A percentile compares a stretch with the other conserved stretches of the same genome.
Conservation (phyloP, 2,888 invertebrate genomes). For the Elegia similella region DNA sequence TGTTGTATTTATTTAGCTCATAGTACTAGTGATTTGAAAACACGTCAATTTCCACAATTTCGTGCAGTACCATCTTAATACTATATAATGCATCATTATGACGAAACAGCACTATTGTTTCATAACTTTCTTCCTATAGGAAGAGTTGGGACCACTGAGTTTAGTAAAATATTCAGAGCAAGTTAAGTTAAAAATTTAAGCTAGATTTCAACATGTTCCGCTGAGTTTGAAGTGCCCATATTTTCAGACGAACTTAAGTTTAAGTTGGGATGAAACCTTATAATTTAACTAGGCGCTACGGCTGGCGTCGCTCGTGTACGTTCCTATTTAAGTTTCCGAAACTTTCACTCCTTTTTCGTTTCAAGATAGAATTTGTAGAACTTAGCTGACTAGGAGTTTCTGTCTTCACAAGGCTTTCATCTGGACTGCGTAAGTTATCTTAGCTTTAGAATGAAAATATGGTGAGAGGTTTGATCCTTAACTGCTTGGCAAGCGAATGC, state of each 20-base stretch:
- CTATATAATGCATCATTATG: too few relatives aligned
- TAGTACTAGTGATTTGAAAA: too few relatives aligned
- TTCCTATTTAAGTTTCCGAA: conserved; percentile 21
- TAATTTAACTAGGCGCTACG: conserved; percentile 20
- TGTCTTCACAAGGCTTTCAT: neutral
- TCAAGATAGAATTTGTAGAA: conserved; percentile 19
- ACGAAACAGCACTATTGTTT: too few relatives aligned
- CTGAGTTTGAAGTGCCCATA: conserved; percentile 11
- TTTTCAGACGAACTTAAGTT: conserved; percentile 9
- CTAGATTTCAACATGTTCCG: conserved; percentile 20
- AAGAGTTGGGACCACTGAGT: neutral
- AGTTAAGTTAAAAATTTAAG: conserved; percentile 28
- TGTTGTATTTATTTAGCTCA: too few relatives aligned
- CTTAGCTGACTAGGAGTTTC: conserved; percentile 4
- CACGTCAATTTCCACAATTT: too few relatives aligned
- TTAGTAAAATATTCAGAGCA: conserved; percentile 54
- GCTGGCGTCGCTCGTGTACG: conserved; percentile 14
- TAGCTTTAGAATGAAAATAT: too few relatives aligned
- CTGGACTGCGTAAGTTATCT: neutral
- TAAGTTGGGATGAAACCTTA: conserved; percentile 20
- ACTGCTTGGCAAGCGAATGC: too few relatives aligned
- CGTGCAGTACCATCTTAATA: too few relatives aligned
- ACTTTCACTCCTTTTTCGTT: conserved; percentile 22
- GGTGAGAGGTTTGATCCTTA: too few relatives aligned
- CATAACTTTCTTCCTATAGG: too few relatives aligned